These are phyloP conservation scores for Drosophila novamexicana DNA, from an alignment of 1,140 invertebrate species.

Conservation along the genomic window DNA sequence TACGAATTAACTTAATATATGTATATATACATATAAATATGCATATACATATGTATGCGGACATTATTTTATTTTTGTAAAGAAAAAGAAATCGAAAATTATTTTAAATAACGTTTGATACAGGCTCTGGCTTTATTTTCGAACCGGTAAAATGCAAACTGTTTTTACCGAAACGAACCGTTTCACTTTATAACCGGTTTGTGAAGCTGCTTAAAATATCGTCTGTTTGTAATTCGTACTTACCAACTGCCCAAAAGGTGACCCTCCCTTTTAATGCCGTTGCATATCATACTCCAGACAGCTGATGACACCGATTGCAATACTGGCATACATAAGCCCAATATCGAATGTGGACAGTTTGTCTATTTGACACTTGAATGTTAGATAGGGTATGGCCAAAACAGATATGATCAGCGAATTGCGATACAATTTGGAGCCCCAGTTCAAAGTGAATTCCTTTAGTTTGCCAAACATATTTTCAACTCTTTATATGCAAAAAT, in stretches of 20 bases:
- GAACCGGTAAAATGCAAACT: too few relatives aligned
- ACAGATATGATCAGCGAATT: slow-evolving; percentile 21
- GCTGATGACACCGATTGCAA: slow-evolving; percentile 21
- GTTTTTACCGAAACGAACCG: too few relatives aligned
- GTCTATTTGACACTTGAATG: slow-evolving; percentile 24
- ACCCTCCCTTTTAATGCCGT: background rate
- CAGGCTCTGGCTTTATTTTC: too few relatives aligned
- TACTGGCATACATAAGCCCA: slow-evolving; percentile 32
- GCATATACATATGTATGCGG: too few relatives aligned
- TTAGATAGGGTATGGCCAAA: slow-evolving; percentile 45
- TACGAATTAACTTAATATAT: background rate
- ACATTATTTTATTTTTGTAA: too few relatives aligned
- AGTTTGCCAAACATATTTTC: slow-evolving; percentile 9
- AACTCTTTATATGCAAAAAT: too few relatives aligned
- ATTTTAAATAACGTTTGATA: too few relatives aligned
- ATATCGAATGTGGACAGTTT: slow-evolving; percentile 34
- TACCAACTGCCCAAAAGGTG: background rate
- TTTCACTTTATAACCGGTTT: too few relatives aligned
- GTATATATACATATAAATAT: too few relatives aligned
- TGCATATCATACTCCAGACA: slow-evolving; percentile 8
- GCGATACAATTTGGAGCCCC: background rate
- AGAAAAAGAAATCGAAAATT: too few relatives aligned
- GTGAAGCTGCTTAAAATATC: too few relatives aligned
- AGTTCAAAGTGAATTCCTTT: background rate
- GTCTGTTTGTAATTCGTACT: background rate